Conservation (phyloP, 2,113 vertebrate genomes). For the Lanius collurio region DNA sequence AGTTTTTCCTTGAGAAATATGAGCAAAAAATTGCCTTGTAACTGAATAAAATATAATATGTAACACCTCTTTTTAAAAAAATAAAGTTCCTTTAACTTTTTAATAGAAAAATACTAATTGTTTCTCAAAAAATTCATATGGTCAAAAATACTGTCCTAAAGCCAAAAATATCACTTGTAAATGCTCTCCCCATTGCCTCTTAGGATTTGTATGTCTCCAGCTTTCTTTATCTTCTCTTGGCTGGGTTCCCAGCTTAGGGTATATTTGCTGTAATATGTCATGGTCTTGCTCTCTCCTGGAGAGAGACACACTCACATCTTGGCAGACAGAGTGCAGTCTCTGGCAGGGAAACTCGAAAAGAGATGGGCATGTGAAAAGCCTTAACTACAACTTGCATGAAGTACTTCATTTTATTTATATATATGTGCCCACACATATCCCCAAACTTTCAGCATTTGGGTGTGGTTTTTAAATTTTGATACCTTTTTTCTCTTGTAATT, state of each 20-base stretch:
- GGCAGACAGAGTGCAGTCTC: background rate
- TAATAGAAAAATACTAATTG: background rate
- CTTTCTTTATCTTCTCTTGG: constrained; percentile 5
- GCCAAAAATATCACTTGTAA: background rate
- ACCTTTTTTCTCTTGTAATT: background rate
- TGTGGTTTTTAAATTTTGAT: background rate
- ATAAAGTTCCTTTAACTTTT: background rate
- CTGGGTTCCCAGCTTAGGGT: background rate
- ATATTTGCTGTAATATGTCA: background rate
- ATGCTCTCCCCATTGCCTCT: background rate
- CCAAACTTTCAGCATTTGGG: background rate
- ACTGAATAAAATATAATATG: background rate
- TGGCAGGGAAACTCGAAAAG: background rate
- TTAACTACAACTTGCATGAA: background rate
- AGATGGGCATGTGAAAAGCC: background rate
- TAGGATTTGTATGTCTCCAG: background rate
- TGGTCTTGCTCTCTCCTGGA: background rate
- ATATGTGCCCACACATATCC: fast-evolving
- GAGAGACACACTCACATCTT: background rate
- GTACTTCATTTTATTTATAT: background rate
- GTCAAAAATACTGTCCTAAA: background rate
- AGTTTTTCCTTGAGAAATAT: background rate
- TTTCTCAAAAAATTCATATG: background rate
- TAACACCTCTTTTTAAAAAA: background rate
- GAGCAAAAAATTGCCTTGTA: background rate